Base-by-base conservation (phyloP, 2,797 vertebrate genomes). In the Orestias chungarensis region DNA sequence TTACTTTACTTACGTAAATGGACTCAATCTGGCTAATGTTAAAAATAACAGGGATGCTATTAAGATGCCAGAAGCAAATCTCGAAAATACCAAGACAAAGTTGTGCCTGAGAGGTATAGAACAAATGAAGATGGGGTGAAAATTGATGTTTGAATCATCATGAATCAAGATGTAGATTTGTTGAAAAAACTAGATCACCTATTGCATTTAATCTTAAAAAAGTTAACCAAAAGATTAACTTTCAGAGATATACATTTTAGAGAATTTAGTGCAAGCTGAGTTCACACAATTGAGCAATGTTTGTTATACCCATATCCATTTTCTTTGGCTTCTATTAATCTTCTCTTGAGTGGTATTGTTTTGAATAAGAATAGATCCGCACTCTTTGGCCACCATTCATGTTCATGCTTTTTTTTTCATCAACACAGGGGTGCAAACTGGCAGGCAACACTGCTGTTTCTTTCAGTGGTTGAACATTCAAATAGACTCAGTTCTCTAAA, bases 401-500 rank as follows among this genome's bases (percentile, higher is more conserved):
- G 68, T 35, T 70, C 27, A 57, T 46, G 20, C 25, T 47, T 50
- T 73, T 75, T 75, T 61, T 70, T 80, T 25, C n/a, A 73, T 72
- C 65, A n/a, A 75, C 64, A 64, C 68, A 50, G 70, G 49, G 43
- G 25, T 69, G 70, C 66, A 78, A 80, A 78, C 47, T 2, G 62
- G 66, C 59, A 40, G 29, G 73, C 52, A 55, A 49, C 68, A 65
- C 27, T 74, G 72, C 61, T 73, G n/a, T 71, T 83, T 70, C 75
- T 77, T n/a, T 67, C 1, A 70, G 77, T 69, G 59, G 29, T 31
- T 64, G 25, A 71, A 54, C 46, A 62, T 31, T 73, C 3, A 71
- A 42, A 66, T 49, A 50, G 65, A 71, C 67, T 25, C 7, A 49
- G 35, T 42, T 44, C 55, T 46, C 68, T 43, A 10, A 50, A 47